Base-by-base conservation (phyloP, 2,797 vertebrate genomes). In the Rhinella marina region DNA sequence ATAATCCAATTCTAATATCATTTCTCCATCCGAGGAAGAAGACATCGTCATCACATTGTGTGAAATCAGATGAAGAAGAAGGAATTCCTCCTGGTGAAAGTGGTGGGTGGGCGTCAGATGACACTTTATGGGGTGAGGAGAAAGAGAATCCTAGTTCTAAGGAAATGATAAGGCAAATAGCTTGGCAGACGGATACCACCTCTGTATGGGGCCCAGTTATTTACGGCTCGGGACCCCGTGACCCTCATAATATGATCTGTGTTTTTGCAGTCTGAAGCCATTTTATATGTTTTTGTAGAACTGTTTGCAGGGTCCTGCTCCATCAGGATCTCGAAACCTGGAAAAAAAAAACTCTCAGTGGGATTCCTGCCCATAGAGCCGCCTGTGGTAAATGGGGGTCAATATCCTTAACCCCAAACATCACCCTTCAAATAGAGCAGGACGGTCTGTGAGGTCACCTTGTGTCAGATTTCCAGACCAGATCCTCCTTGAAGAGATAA, bases 221-320 rank as follows among this genome's bases (percentile, higher is more conserved):
- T 89, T 89, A 89, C 72, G n/a, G n/a, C 84, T n/a, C 29, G 9
- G 16, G 88, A 89, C 88, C 88, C 32, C 19, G 50, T 83, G 88
- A 89, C 84, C 88, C 88, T 56, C 76, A 89, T 89, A 89, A 89
- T 76, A 61, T 7, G 62, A 82, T 86, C 88, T 70, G 57, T 89
- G 88, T 86, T 89, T 83, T 78, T 82, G 72, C 84, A 86, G 84
- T 86, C 72, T 86, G 73, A 86, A 79, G 84, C 80, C n/a, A 89
- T 89, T 86, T 89, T 86, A 72, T 57, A 72, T 89, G 88, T 82
- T 86, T 78, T 89, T 86, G n/a, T 82, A 86, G 76, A 68, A 68
- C 52, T 68, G 50, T 54, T 48, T 32, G 61, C 68, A 52, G 72
- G 57, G 27, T 41, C 64, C 70, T 25, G 56, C 66, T 82, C 54